Evolutionary conservation across 2,797 vertebrate species (phyloP).

Genomic region (Dromococcyx pavoninus): DNA sequence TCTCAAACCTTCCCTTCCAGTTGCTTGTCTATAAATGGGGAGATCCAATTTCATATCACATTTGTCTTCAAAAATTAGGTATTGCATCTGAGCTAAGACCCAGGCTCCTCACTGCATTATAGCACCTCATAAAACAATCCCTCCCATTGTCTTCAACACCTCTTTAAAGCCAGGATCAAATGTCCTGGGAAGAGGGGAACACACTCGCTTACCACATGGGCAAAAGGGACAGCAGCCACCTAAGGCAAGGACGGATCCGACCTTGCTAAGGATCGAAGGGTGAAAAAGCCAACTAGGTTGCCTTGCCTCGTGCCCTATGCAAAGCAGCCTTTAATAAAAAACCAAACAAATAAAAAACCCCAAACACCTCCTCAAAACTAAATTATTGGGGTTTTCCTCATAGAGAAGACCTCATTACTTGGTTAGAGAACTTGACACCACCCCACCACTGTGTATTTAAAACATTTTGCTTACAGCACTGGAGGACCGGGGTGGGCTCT

Average conservation of each 20-base stretch:
- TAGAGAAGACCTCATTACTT: neutral
- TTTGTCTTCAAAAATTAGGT: neutral
- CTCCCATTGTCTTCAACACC: neutral
- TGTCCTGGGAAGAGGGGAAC: rapidly evolving
- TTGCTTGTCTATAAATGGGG: neutral
- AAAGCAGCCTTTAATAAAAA: neutral
- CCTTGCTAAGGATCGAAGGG: neutral
- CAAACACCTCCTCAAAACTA: neutral
- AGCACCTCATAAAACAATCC: neutral
- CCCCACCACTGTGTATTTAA: neutral
- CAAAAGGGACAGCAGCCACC: neutral
- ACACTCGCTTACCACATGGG: rapidly evolving
- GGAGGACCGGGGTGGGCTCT: rapidly evolving
- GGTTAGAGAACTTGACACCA: neutral
- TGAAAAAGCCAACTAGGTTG: neutral
- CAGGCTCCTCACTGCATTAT: neutral
- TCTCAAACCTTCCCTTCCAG: neutral
- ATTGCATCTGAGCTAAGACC: rapidly evolving
- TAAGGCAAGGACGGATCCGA: neutral
- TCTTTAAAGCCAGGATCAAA: neutral
- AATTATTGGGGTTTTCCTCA: neutral
- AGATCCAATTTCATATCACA: neutral
- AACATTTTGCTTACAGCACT: rapidly evolving
- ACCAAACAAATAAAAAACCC: too few species aligned
- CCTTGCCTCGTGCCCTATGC: neutral